Evolutionary conservation across 92 coral and sea anemone species (phyloP).

Genomic region (Phymanthus crucifer): DNA sequence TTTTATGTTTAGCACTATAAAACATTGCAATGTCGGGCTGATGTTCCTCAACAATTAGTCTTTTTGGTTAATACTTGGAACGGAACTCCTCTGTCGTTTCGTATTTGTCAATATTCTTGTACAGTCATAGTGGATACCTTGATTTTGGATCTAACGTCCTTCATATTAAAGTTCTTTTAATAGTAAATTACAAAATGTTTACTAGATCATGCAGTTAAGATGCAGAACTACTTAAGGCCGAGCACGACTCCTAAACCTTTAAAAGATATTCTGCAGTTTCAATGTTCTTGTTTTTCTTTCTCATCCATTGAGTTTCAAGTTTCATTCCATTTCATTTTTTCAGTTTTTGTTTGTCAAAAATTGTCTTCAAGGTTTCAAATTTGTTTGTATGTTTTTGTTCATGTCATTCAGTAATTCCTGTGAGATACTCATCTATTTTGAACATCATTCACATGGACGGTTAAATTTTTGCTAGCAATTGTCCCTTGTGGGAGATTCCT

Average conservation of each 20-base stretch:
- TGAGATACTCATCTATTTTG: background rate
- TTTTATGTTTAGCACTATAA: background rate
- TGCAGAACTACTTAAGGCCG: slow-evolving; percentile 10
- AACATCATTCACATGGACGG: background rate
- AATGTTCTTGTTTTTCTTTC: background rate
- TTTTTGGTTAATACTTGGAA: background rate
- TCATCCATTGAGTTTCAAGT: background rate
- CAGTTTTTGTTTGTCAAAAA: background rate
- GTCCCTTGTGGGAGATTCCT: background rate
- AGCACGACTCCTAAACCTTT: slow-evolving; percentile 19
- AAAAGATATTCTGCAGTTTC: background rate
- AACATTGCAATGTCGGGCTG: background rate
- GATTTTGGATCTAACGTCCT: no score
- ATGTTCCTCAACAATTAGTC: background rate
- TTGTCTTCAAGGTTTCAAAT: background rate
- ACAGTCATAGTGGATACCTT: background rate
- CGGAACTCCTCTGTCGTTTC: background rate
- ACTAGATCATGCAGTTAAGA: slow-evolving; percentile 11
- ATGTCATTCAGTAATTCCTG: background rate
- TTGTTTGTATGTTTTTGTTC: background rate
- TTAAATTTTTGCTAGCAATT: background rate
- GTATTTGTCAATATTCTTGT: background rate
- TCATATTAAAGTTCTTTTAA: no score
- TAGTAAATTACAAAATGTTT: background rate
- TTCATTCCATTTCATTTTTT: background rate